phyloP scores from a whole-genome alignment of 2,113 vertebrate genomes.

The Riparia riparia region DNA sequence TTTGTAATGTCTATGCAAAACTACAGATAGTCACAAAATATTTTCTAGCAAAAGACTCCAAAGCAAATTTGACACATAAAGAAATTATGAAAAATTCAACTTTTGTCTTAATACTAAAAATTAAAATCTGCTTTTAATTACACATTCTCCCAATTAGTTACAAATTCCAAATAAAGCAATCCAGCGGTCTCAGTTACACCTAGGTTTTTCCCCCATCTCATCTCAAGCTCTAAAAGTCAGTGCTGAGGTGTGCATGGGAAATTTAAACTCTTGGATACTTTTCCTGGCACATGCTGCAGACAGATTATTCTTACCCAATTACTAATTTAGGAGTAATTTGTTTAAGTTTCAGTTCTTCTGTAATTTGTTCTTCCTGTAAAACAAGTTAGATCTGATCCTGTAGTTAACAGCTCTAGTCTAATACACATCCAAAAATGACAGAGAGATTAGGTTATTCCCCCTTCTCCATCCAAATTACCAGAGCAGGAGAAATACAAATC shows the following conservation, averaged over 20 bases:
- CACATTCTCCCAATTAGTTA: background rate
- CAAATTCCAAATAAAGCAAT: background rate
- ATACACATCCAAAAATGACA: background rate
- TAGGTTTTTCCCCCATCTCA: background rate
- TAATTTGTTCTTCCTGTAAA: slow-evolving; percentile 9
- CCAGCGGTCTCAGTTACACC: background rate
- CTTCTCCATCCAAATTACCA: background rate
- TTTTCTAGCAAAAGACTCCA: background rate
- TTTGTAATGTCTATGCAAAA: background rate
- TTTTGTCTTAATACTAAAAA: background rate
- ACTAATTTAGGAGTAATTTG: slow-evolving; percentile 18
- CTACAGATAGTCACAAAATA: background rate
- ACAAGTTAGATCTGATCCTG: background rate
- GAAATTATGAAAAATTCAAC: background rate
- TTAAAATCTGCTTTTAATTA: background rate
- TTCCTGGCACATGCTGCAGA: background rate
- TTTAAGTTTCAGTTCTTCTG: background rate
- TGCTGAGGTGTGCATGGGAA: background rate
- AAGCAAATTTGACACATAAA: background rate
- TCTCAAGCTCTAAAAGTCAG: background rate
- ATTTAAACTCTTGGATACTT: background rate
- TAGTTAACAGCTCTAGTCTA: background rate
- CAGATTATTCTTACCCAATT: slow-evolving; percentile 25
- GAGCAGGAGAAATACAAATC: background rate
- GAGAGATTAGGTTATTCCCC: background rate